Evolutionary conservation across 2,888 invertebrate genomes (phyloP).

Genomic region (Marronus borbonicus): DNA sequence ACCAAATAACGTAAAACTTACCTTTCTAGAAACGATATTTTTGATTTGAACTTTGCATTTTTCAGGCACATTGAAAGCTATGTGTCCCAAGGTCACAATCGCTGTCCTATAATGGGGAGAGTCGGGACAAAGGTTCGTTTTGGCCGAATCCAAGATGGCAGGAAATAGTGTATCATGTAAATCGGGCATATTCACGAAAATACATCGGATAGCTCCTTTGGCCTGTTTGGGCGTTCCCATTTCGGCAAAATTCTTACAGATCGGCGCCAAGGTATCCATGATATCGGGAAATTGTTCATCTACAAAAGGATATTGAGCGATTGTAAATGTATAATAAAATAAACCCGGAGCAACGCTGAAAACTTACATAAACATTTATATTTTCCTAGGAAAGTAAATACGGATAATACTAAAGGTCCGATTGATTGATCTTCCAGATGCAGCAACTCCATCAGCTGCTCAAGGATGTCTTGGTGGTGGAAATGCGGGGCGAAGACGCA

Average conservation of each 20-base stretch:
- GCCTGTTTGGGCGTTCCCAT: constrained; percentile 95
- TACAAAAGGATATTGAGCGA: constrained; percentile 61
- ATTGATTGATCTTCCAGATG: constrained; percentile 86
- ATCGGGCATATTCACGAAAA: constrained; percentile 86
- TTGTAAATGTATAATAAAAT: not conserved
- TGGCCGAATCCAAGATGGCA: constrained; percentile 86
- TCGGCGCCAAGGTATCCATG: constrained; percentile 85
- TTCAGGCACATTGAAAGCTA: constrained; percentile 93
- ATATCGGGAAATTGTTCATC: constrained; percentile 83
- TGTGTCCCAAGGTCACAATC: constrained; percentile 94
- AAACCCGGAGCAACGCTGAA: not conserved
- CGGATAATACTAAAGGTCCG: constrained; percentile 86
- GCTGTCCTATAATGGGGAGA: constrained; percentile 92
- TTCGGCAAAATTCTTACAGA: constrained; percentile 91
- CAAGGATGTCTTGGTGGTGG: constrained; percentile 87
- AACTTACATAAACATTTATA: constrained; percentile 82
- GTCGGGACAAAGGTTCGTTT: constrained; percentile 81
- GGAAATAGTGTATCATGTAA: constrained; percentile 85
- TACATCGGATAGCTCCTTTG: constrained; percentile 95
- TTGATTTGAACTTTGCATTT: constrained; percentile 93
- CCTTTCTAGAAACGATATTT: constrained; percentile 93
- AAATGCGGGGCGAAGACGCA: constrained; percentile 96
- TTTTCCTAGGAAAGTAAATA: constrained; percentile 90
- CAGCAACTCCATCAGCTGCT: constrained; percentile 83
- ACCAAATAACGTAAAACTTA: constrained; percentile 62